Evolutionary conservation across 2,797 vertebrate genomes (phyloP).

Genomic region (Novumbra hubbsi): DNA sequence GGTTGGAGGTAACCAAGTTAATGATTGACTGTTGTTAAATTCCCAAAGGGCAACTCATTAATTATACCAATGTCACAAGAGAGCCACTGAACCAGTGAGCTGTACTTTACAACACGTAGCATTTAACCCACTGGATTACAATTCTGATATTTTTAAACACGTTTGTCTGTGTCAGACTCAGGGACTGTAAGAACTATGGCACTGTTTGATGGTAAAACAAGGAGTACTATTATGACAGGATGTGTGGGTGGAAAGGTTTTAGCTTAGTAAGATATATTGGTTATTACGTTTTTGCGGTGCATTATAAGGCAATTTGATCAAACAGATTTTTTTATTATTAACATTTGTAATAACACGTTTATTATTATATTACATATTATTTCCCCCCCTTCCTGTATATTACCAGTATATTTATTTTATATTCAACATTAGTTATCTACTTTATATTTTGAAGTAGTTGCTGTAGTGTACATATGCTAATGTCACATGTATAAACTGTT

Average conservation of each 20-base stretch:
- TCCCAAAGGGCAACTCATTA: background rate
- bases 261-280: background rate
- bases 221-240: background rate
- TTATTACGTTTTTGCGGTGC: background rate
- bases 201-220: background rate
- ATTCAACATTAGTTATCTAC: no score
- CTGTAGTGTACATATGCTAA: no score
- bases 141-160: background rate
- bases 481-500: no score
- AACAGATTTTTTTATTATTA: no score
- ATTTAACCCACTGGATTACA: background rate
- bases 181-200: background rate
- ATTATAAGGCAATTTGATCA: background rate
- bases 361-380: no score
- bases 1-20: background rate
- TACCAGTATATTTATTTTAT: no score
- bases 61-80: background rate
- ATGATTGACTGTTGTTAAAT: background rate
- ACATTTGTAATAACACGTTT: no score
- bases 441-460: no score
- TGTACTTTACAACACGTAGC: background rate
- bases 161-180: background rate
- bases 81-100: background rate
- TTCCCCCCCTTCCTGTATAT: no score
- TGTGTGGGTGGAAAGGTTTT: background rate